Base-by-base conservation (phyloP, 2,888 invertebrate genomes). In the Tuta absoluta region DNA sequence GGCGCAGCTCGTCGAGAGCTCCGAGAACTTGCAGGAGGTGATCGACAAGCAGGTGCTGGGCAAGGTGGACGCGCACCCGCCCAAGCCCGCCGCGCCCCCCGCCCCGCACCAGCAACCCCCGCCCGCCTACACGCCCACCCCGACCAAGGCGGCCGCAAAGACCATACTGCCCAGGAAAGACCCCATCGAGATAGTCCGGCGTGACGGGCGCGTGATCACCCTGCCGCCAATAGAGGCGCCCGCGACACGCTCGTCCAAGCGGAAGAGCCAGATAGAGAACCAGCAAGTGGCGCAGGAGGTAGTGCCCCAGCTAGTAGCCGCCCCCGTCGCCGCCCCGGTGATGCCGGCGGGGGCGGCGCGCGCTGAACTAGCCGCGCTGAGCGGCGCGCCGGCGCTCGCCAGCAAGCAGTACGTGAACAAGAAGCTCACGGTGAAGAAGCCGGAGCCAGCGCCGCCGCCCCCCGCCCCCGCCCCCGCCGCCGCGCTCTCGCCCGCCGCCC, bases 141-240 rank as follows among this genome's bases (percentile, higher is more conserved):
- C 80, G 17, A 67, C 77, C 56, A 88, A 87, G 73, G 68, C 82
- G 7, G 53, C 28, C 14, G 80, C 77, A 0, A 88, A 85, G 63
- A 85, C 76, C 66, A 63, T 80, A 11, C 68, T 73, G 2, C 78
- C 81, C 10, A 80, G 83, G 53, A 94, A 93, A 72, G 93, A 94
- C 71, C 94, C 94, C 0, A 95, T 95, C 66, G 95, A 96, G 84
- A 95, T 96, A 69, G 92, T 96, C 11, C 89, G 96, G 21, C 93
- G 94, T 21, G 95, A 96, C 79, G 96, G 96, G 0, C 92, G 96
- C 38, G 93, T 96, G 48, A 95, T 96, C 62, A 95, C 95, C 0
- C 86, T 96, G 68, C 96, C 96, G 14, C 96, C 96, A 0, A 96
- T 96, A 63, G 96, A 96, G 84, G 95, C 96, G 23, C 96, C 96